Base-by-base conservation (phyloP, 2,797 vertebrate genomes). In the Anas flavirostris region DNA sequence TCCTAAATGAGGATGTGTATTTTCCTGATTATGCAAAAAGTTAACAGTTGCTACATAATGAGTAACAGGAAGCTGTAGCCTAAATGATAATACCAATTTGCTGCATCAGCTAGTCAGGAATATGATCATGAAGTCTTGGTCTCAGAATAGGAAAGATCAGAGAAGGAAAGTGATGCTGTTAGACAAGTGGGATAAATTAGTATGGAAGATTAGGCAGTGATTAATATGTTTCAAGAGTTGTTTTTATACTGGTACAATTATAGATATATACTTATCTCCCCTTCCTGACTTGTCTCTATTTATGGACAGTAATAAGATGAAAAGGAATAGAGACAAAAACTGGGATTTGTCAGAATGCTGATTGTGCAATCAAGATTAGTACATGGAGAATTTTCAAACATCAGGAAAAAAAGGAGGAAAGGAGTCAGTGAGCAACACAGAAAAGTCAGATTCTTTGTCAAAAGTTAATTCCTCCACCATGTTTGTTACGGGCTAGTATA, bases 241-340 rank as follows among this genome's bases (percentile, higher is more conserved):
- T 83, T 92, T 95, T 89, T 94, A 86, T 88, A 41, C 89, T 59
- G 89, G 67, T 92, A 93, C 74, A 96, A 79, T 95, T 96, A 96
- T 94, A 97, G 95, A 90, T 94, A 81, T 83, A 95, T 41, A 79
- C 92, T 95, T 95, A 93, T 96, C 85, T 91, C 50, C 76, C 31
- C 90, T 96, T 96, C 96, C 96, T 94, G 91, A n/a, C 41, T 91
- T 92, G 87, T 41, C 79, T 96, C 96, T 96, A 96, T 96, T 96
- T 96, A 94, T 92, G 95, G 87, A 78, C 76, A 86, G 85, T 85
- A 93, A 94, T 60, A 93, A 75, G 73, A 95, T 81, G 91, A 93
- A 92, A 90, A 33, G 66, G 62, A 94, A 78, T 35, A 26, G 58
- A 93, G 80, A 58, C 31, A 85, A 62, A 93, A 94, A 91, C 76